Evolutionary conservation across 2,797 vertebrate genomes (phyloP).

Genomic region (Lates japonicus): DNA sequence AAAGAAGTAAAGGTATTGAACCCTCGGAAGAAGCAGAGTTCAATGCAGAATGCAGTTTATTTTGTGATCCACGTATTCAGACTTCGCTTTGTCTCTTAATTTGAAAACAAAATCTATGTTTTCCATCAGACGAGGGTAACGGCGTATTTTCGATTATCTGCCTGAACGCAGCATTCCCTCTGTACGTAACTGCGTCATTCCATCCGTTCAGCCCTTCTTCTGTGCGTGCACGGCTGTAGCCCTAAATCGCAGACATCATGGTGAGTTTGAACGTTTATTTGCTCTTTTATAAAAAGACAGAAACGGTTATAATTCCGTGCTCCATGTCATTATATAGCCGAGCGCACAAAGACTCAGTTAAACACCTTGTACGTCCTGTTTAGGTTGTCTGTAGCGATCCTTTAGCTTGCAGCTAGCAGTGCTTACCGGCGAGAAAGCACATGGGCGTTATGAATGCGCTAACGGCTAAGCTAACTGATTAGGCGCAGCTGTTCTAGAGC

Average conservation of each 20-base stretch:
- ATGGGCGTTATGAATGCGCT: slow-evolving; percentile 61
- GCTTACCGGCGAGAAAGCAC: slow-evolving; percentile 75
- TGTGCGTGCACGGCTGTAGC: slow-evolving; percentile 43
- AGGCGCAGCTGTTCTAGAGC: not conserved
- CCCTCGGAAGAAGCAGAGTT: too few species aligned
- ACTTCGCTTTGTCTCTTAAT: too few species aligned
- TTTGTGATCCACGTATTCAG: not conserved
- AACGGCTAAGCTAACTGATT: slow-evolving; percentile 46
- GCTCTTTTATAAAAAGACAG: fast-evolving
- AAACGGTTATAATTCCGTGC: fast-evolving
- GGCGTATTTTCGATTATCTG: fast-evolving
- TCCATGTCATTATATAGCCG: fast-evolving
- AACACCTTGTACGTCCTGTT: fast-evolving
- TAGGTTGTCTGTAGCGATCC: fast-evolving
- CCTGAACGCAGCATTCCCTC: slow-evolving; percentile 44
- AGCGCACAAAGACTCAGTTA: fast-evolving
- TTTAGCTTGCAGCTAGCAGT: slow-evolving; percentile 8
- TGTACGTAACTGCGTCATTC: slow-evolving; percentile 52
- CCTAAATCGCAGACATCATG: slow-evolving; percentile 70
- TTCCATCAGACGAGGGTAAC: fast-evolving
- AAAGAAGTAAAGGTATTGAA: too few species aligned
- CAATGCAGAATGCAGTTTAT: not conserved
- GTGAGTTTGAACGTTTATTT: slow-evolving; percentile 52
- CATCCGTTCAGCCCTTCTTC: slow-evolving; percentile 44
- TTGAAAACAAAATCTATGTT: not conserved